Evolutionary conservation across 2,888 invertebrate species (phyloP), one percentile per base, ranked within the genome.

Genomic region (Epinotia bilunana): DNA sequence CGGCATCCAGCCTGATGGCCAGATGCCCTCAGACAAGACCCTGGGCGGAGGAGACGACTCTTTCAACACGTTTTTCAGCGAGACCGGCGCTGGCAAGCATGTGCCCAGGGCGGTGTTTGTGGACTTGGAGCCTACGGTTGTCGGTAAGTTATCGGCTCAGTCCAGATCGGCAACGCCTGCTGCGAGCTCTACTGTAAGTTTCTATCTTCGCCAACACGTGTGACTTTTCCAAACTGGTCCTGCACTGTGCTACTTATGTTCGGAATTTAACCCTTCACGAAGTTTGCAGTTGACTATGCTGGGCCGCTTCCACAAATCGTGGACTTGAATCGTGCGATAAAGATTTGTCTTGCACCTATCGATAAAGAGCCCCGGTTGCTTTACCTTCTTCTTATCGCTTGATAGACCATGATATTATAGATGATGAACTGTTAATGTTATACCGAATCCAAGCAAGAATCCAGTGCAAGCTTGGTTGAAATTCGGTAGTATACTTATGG

Each of bases 61-160:
- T 72, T 97, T 97, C 89, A 97, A 96, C 89, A 97, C 97, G 12
- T 97, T 97, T 91, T 97, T 97, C 91, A 96, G 96, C 79, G 97
- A 97, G 85, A 97, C 97, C 16, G 96, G 96, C 16, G 95, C 96
- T 0, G 97, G 97, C 33, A 97, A 98, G 87, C 98, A 98, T 85
- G 98, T 98, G 39, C 98, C 98, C 0, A 94, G 98, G 72, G 97
- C 97, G 0, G 97, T 98, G 57, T 98, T 98, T 85, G 97, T 99
- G 9, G 98, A 99, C 87, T 94, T 98, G 83, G 98, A 99, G 88
- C 98, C 98, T 74, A 98, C 98, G 80, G 98, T 98, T 55, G 98
- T 99, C 73, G 97, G 98, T 97, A 86, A 94, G 92, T 80, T 12
- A 60, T 20, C 20, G n/a, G 4, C 23, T 28, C 23, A 28, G 23